These are phyloP conservation scores for Rattus norvegicus DNA, from an alignment of 2,113 vertebrate species.

Conservation along the genomic window GRCr8 NC_086037.1:51576001-51576500, in stretches of 20 bases:
- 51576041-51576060: neutral
- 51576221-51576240: neutral
- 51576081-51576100: conserved; percentile 9
- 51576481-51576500: conserved; percentile 25
- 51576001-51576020: neutral
- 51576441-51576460: too few species aligned
- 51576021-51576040: neutral
- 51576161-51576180: neutral
- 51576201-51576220: neutral
- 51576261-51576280: neutral
- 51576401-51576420: neutral
- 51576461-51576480: neutral
- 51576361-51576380: neutral
- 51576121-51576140: too few species aligned
- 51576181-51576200: neutral
- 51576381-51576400: neutral
- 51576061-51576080: neutral
- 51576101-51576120: conserved; percentile 26
- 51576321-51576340: neutral
- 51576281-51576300: neutral
- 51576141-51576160: neutral
- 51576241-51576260: neutral
- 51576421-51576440: neutral
- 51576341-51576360: neutral
- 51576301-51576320: neutral